Evolutionary conservation across 2,888 invertebrate genomes (phyloP).

Genomic region (Copidosoma aretas): DNA sequence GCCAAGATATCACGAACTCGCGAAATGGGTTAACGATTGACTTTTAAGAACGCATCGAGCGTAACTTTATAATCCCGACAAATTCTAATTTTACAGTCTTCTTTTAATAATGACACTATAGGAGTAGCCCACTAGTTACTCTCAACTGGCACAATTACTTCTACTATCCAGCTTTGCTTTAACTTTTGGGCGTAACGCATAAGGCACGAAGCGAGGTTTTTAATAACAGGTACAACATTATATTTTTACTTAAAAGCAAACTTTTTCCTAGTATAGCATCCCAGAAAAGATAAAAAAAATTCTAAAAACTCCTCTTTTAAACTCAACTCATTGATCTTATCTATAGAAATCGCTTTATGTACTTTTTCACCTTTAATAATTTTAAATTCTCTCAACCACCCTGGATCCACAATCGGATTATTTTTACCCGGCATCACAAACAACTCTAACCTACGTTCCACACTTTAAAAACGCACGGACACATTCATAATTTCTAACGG

Average conservation of each 20-base stretch:
- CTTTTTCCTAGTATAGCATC: too few species aligned
- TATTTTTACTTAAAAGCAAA: too few species aligned
- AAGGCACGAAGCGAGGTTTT: conserved; percentile 47
- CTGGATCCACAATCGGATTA: background rate
- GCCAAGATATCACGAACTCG: conserved; percentile 40
- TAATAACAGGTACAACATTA: too few species aligned
- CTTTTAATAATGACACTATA: conserved; percentile 54
- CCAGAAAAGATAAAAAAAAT: too few species aligned
- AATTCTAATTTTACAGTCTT: conserved; percentile 38
- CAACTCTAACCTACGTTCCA: background rate
- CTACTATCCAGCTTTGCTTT: conserved; percentile 43
- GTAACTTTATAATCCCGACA: conserved; percentile 55
- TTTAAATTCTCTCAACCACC: background rate
- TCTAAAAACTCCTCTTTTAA: too few species aligned
- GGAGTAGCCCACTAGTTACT: conserved; percentile 52
- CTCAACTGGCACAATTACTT: conserved; percentile 43
- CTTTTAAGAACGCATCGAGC: conserved; percentile 47
- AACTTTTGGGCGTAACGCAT: conserved; percentile 43
- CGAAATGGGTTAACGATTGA: conserved; percentile 45
- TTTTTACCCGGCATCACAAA: background rate
- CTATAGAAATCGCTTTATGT: too few species aligned
- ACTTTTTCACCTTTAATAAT: conserved; percentile 19
- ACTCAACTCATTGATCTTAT: too few species aligned
- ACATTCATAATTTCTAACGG: background rate
- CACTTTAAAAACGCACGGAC: background rate